Base-by-base conservation (phyloP, 2,888 invertebrate genomes). In the Rhaphigaster nebulosa region DNA sequence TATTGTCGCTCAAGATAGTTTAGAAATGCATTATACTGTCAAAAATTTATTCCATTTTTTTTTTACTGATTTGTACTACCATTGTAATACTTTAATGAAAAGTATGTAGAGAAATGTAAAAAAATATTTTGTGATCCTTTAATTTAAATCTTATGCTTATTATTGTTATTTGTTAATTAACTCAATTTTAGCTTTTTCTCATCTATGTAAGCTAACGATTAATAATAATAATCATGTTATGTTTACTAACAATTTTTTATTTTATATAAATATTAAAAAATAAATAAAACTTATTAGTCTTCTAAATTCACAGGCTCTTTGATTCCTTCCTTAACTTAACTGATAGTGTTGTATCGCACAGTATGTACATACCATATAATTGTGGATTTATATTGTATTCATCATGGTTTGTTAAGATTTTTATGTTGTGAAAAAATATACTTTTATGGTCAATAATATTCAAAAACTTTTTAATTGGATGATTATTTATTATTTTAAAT, bases 221-320 rank as follows among this genome's bases (percentile, higher is more conserved):
- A 34, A 34, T 26, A 26, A 26, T 56, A 26, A 10, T 56, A 26
- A 56, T 26, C 4, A 26, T 34, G 34, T n/a, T 18, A 60, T 60
- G 60, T 60, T 60, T 18, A 34, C 34, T 65, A 65, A 29, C 34
- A 60, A 60, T 3, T 65, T 65, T 18, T 65, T 65, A 1, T 65
- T 76, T 76, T 76, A 8, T 76, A 76, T 38, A 76, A 76, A 76
- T 38, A 76, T 76, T 76, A 76, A 76, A 76, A 38, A 38, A 76
- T 38, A 38, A 76, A 76, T 76, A 76, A 76, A 76, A 76, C 15
- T 38, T 76, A 34, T 20, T 76, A 76, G 70, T 38, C 20, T 18
- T 76, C 18, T 38, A 76, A 76, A 76, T 76, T 38, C 20, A 38
- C 23, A 38, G 34, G 70, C 38, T 76, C 70, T 6, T 76, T 76